Evolutionary conservation across 1,140 invertebrate species (phyloP).

Genomic region (Drosophila nigrodunni): DNA sequence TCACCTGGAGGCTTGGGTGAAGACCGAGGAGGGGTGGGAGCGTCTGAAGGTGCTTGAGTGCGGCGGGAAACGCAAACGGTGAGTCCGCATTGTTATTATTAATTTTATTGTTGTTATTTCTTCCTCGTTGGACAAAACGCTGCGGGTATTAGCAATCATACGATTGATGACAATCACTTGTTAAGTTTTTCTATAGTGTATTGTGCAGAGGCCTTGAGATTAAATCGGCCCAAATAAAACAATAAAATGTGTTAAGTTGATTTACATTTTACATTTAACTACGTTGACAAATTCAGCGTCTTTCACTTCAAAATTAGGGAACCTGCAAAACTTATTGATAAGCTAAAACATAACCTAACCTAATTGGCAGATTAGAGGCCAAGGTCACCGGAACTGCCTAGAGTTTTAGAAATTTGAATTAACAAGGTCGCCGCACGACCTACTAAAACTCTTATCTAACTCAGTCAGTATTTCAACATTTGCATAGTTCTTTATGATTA

Average conservation of each 20-base stretch:
- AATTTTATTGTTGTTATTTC: not conserved
- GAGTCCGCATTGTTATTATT: slow-evolving; percentile 59
- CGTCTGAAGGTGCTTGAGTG: slow-evolving; percentile 96
- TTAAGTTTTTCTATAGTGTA: slow-evolving; percentile 15
- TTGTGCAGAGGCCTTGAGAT: slow-evolving; percentile 20
- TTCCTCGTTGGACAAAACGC: not conserved
- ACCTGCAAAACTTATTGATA: slow-evolving; percentile 14
- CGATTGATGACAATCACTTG: slow-evolving; percentile 29
- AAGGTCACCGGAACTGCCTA: slow-evolving; percentile 28
- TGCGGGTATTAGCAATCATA: slow-evolving; percentile 26
- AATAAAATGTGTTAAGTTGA: slow-evolving; percentile 16
- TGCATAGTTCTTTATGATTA: not conserved
- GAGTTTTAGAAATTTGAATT: slow-evolving; percentile 6
- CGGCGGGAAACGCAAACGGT: slow-evolving; percentile 87
- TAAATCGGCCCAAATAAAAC: slow-evolving; percentile 16
- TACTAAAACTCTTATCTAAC: slow-evolving; percentile 32
- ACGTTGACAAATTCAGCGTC: slow-evolving; percentile 5
- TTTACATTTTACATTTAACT: not conserved
- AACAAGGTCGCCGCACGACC: slow-evolving; percentile 26
- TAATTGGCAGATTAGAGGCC: slow-evolving; percentile 20
- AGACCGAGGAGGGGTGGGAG: slow-evolving; percentile 98
- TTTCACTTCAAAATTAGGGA: not conserved
- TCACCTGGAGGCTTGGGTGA: slow-evolving; percentile 99
- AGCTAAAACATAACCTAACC: slow-evolving; percentile 28
- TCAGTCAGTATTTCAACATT: not conserved